phyloP scores from a whole-genome alignment of 2,888 invertebrate genomes.

The Helleia helle region DNA sequence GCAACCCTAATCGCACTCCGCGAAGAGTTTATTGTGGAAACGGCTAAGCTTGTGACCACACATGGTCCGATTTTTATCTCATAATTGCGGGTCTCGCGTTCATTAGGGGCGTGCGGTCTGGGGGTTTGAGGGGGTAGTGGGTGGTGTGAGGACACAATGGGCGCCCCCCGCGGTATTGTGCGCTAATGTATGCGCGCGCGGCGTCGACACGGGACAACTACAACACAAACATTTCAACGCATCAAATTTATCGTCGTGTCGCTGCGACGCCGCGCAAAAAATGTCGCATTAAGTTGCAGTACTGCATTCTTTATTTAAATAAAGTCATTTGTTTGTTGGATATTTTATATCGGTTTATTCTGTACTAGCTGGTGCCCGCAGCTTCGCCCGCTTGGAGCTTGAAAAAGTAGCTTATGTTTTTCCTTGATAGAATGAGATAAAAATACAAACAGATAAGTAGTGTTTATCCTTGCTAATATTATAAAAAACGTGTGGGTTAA shows the following conservation, averaged over 20 bases:
- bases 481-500: no score
- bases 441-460: no score
- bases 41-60: conserved; percentile 28
- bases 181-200: conserved; percentile 62
- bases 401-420: no score
- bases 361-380: no score
- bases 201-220: conserved; percentile 46
- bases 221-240: conserved; percentile 72
- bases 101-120: conserved; percentile 49
- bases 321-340: conserved; percentile 3
- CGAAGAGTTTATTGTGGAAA: conserved; percentile 6
- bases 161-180: conserved; percentile 56
- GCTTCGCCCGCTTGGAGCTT: no score
- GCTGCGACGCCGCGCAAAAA: conserved; percentile 55
- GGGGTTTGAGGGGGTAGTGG: conserved; percentile 22
- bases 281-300: conserved; percentile 49
- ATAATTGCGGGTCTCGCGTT: conserved; percentile 60
- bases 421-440: no score
- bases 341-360: no score
- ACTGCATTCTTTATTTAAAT: conserved; percentile 16
- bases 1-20: conserved; percentile 26
- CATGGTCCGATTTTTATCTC: conserved; percentile 54
- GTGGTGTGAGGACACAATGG: conserved; percentile 51
- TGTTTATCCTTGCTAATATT: no score
- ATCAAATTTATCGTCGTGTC: conserved; percentile 65